Percentiles rank a stretch among this genome's conserved stretches.
These are phyloP conservation scores for Ganaspis brasiliensis DNA, from an alignment of 2,888 invertebrate genomes.

Conservation along the genomic window DNA sequence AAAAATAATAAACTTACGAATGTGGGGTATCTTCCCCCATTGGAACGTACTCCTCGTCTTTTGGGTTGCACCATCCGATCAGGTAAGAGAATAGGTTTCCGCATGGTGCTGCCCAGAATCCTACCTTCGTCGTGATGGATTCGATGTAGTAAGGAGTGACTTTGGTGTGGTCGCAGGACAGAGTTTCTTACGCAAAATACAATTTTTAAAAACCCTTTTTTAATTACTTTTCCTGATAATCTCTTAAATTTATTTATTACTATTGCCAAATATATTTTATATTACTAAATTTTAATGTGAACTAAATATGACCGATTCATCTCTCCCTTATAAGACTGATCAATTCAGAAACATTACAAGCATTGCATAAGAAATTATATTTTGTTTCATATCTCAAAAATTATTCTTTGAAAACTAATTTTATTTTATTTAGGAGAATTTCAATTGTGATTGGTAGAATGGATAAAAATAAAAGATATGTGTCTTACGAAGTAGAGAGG, in stretches of 20 bases:
- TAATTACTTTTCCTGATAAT: not conserved
- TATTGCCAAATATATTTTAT: conserved; percentile 17
- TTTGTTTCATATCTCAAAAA: no score
- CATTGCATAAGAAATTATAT: no score
- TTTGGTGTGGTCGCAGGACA: conserved; percentile 94
- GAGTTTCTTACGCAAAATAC: conserved; percentile 85
- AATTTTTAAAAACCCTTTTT: conserved; percentile 14
- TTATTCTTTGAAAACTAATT: no score
- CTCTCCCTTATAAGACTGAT: no score
- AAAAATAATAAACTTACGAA: conserved; percentile 88
- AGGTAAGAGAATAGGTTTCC: conserved; percentile 91
- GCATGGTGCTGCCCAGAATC: conserved; percentile 94
- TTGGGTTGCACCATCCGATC: conserved; percentile 91
- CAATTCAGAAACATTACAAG: no score
- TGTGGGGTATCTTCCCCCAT: conserved; percentile 93
- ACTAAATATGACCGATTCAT: no score
- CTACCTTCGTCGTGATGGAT: conserved; percentile 89
- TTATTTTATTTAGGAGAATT: no score
- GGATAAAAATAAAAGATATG: conserved; percentile 28
- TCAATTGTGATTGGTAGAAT: not conserved
- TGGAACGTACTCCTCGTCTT: conserved; percentile 89
- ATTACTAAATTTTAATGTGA: no score
- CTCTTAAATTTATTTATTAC: not conserved
- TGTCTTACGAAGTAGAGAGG: conserved; percentile 90
- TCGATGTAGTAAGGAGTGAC: conserved; percentile 95